phyloP scores from a whole-genome alignment of 64 coral and sea anemone genomes.

The Porites lutea region DNA sequence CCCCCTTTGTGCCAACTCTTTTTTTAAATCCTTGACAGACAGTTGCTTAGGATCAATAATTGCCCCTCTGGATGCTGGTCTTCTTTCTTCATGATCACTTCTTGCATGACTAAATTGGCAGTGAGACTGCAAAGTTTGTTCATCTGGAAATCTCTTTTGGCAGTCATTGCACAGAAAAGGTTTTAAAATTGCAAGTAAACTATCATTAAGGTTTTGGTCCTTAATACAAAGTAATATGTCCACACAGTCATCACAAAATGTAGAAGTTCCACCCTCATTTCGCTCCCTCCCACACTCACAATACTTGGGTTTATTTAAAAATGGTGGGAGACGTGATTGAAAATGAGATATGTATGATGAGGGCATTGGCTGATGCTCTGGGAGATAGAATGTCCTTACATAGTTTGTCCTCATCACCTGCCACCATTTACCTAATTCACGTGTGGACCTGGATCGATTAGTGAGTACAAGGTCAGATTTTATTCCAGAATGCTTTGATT shows the following conservation, averaged over 20 bases:
- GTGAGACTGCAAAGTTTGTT: no score
- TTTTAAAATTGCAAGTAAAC: no score
- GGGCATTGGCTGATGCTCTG: constrained; percentile 46
- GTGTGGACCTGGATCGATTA: constrained; percentile 3
- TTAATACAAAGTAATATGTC: no score
- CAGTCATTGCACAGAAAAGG: no score
- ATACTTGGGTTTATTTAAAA: not conserved
- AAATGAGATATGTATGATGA: constrained; percentile 33
- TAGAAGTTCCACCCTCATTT: not conserved
- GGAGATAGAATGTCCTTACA: constrained; percentile 20
- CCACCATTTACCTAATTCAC: constrained; percentile 54
- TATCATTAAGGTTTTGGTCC: no score
- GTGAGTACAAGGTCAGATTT: constrained; percentile 3
- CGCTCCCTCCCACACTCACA: constrained; percentile 56
- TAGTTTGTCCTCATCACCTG: constrained; percentile 62
- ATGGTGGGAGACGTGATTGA: constrained; percentile 26
- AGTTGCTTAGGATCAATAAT: no score
- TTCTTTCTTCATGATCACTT: no score
- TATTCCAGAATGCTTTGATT: constrained; percentile 28
- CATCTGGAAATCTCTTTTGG: no score
- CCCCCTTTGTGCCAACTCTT: no score
- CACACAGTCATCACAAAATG: constrained; percentile 21
- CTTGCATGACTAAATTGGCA: no score
- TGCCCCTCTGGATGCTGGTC: no score
- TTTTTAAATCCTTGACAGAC: no score